A percentile compares a stretch with the other conserved stretches of the same genome.
Evolutionary conservation across 2,113 vertebrate species (phyloP).

Genomic region (Acinonyx jubatus): DNA sequence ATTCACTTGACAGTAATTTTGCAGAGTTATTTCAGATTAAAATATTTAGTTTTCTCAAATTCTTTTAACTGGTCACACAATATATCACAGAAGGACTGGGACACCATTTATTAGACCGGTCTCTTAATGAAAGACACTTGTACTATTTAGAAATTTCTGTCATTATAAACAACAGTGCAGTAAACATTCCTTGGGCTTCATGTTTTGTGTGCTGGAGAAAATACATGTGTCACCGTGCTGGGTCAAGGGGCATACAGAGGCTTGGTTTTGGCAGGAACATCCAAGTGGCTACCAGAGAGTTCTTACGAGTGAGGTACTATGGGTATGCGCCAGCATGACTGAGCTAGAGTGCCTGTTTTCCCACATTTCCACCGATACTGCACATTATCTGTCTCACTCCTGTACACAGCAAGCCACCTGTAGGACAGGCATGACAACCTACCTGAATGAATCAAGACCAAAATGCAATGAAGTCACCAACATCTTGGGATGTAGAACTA

Average conservation of each 20-base stretch:
- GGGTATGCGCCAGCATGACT: fast-evolving
- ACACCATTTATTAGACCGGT: background rate
- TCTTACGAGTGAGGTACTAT: fast-evolving
- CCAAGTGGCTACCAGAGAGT: background rate
- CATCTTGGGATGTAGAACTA: background rate
- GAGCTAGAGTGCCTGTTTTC: background rate
- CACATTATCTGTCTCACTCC: background rate
- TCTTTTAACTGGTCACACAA: background rate
- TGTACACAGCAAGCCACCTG: background rate
- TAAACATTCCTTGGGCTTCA: fast-evolving
- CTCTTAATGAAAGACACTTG: background rate
- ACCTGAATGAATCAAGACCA: background rate
- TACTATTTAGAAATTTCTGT: background rate
- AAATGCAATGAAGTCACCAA: too few species aligned
- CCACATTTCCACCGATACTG: background rate
- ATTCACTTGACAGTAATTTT: background rate
- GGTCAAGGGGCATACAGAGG: background rate
- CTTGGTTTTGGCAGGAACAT: background rate
- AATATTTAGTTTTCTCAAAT: background rate
- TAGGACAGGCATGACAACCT: background rate
- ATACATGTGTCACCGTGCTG: too few species aligned
- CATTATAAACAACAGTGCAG: background rate
- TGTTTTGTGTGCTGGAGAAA: background rate
- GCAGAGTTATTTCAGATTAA: background rate
- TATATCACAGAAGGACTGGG: background rate